These are phyloP conservation scores for Misgurnus anguillicaudatus DNA, from an alignment of 2,113 vertebrate species.

Conservation along the genomic window DNA sequence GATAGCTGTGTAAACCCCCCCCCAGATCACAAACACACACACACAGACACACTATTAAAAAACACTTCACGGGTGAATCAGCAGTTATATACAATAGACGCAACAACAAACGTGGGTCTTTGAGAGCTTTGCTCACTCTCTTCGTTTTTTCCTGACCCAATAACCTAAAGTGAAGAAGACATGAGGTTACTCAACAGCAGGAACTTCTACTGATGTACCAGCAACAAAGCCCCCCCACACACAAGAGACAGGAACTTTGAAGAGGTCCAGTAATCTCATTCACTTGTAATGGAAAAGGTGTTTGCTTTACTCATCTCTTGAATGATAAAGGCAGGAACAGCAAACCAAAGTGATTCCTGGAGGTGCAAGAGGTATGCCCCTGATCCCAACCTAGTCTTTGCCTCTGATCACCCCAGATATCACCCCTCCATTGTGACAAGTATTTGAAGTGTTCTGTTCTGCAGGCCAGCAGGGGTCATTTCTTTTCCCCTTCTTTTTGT, in stretches of 20 bases:
- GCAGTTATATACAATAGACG: not conserved
- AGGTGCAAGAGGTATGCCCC: conserved; percentile 22
- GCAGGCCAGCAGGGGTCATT: conserved; percentile 71
- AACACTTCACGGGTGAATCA: not conserved
- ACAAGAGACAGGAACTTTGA: conserved; percentile 51
- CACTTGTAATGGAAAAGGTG: conserved; percentile 49
- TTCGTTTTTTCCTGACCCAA: not conserved
- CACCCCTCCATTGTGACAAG: conserved; percentile 59
- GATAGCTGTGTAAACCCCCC: conserved; percentile 30
- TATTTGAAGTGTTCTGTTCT: conserved; percentile 62
- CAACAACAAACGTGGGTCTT: not conserved
- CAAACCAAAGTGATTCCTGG: conserved; percentile 18
- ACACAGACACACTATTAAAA: not conserved
- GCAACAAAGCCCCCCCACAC: conserved; percentile 13
- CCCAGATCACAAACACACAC: conserved; percentile 3
- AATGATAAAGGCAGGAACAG: conserved; percentile 51
- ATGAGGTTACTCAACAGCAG: not conserved
- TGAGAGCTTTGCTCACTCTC: not conserved
- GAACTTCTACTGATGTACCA: conserved; percentile 20
- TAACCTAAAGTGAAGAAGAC: not conserved
- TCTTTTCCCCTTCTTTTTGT: conserved; percentile 84
- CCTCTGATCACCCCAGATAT: conserved; percentile 41
- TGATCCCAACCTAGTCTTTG: conserved; percentile 31
- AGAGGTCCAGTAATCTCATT: conserved; percentile 32
- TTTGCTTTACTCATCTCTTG: conserved; percentile 47